Conservation (phyloP, 2,113 vertebrate genomes). For the Ceyx margarethae region DNA sequence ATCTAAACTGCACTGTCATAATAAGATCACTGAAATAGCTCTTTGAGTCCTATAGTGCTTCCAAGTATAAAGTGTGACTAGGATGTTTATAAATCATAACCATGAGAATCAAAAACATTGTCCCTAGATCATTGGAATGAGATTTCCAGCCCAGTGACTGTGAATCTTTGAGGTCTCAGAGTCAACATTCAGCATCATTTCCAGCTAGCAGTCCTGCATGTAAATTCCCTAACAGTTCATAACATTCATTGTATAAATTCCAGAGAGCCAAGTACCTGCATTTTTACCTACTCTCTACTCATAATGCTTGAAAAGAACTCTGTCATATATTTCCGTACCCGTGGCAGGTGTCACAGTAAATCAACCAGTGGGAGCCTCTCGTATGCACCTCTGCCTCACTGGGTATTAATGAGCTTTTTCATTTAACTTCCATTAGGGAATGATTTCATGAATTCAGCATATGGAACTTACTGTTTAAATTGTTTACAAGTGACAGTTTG, state of each 20-base stretch:
- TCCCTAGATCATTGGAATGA: neutral
- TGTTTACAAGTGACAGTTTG: constrained; percentile 17
- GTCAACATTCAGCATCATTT: neutral
- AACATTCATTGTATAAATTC: neutral
- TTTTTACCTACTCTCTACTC: neutral
- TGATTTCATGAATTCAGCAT: neutral
- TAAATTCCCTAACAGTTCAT: neutral
- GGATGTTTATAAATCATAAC: neutral
- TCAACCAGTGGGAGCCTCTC: constrained; percentile 28
- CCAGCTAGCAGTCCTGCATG: neutral
- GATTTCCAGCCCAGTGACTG: neutral
- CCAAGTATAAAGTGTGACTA: neutral
- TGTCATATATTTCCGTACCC: neutral
- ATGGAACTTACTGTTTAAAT: neutral
- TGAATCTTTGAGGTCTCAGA: neutral
- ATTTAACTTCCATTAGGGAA: constrained; percentile 32
- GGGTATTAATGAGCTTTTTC: constrained; percentile 31
- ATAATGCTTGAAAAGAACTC: neutral
- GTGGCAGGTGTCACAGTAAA: constrained; percentile 32
- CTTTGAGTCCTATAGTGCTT: neutral
- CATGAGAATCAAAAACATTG: neutral
- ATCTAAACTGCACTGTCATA: neutral
- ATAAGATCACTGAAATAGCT: neutral
- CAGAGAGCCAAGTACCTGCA: neutral
- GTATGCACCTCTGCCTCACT: neutral